Evolutionary conservation across 2,888 invertebrate genomes (phyloP).

Genomic region (Pseudococcus viburni): DNA sequence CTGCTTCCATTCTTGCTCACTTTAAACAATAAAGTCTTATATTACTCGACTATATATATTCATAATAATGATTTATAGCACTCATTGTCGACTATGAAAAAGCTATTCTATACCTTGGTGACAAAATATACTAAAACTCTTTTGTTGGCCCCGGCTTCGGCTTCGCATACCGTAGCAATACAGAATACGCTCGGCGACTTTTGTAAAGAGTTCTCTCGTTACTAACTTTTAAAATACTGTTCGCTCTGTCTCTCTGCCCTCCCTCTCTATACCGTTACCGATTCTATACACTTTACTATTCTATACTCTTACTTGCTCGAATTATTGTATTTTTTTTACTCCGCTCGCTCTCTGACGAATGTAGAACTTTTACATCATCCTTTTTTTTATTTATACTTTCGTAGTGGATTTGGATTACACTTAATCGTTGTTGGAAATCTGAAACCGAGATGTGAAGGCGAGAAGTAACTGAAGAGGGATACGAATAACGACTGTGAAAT

Average conservation of each 20-base stretch:
- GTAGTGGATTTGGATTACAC: background rate
- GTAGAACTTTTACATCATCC: background rate
- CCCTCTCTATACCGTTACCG: background rate
- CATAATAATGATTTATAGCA: conserved; percentile 64
- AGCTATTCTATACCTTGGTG: conserved; percentile 59
- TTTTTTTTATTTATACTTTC: background rate
- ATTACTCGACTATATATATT: conserved; percentile 61
- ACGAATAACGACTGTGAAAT: conserved; percentile 1
- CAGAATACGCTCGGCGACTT: conserved; percentile 49
- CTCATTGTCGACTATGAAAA: conserved; percentile 59
- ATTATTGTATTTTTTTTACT: background rate
- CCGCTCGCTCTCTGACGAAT: background rate
- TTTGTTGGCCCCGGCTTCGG: conserved; percentile 34
- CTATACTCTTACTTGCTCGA: conserved; percentile 3
- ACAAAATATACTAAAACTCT: conserved; percentile 64
- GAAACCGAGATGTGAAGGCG: background rate
- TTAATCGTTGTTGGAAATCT: conserved; percentile 32
- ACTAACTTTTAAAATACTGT: conserved; percentile 24
- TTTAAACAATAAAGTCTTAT: conserved; percentile 62
- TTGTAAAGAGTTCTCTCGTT: conserved; percentile 60
- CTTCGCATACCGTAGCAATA: conserved; percentile 46
- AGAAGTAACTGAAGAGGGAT: background rate
- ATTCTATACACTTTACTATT: background rate
- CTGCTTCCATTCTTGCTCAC: conserved; percentile 61
- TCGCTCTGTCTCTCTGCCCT: background rate